Evolutionary conservation across 2,797 vertebrate species (phyloP).

Genomic region (Jordanella pulchra): DNA sequence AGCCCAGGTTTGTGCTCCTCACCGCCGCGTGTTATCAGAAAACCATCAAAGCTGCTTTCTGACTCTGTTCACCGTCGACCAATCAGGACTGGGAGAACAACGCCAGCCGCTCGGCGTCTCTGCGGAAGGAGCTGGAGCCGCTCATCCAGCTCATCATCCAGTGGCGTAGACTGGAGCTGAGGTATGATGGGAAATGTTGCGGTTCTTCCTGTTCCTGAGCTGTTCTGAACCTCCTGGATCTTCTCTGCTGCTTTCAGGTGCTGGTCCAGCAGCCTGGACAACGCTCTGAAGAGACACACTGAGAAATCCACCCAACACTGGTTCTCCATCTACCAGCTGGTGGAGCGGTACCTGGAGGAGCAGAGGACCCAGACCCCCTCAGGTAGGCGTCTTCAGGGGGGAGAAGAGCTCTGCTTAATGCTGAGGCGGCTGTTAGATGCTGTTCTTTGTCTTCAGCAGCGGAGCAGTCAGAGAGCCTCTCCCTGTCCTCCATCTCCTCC

Average conservation of each 20-base stretch:
- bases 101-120: conserved; percentile 87
- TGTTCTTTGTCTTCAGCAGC: conserved; percentile 29
- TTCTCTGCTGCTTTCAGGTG: conserved; percentile 78
- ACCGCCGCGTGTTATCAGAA: no score
- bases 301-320: conserved; percentile 91
- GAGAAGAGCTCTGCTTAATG: no score
- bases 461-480: conserved; percentile 64
- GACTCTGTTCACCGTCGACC: background rate
- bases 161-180: conserved; percentile 94
- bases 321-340: conserved; percentile 95
- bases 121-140: conserved; percentile 86
- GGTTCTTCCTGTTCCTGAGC: background rate
- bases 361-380: conserved; percentile 65
- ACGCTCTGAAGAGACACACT: conserved; percentile 83
- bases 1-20: conserved; percentile 90
- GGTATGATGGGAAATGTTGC: conserved; percentile 75
- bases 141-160: conserved; percentile 92
- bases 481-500: conserved; percentile 80
- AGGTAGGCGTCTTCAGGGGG: no score
- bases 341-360: conserved; percentile 87
- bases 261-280: conserved; percentile 95
- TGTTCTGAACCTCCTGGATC: conserved; percentile 1
- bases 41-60: background rate
- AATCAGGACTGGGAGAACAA: conserved; percentile 96
- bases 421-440: no score